Conservation (phyloP, 2,797 vertebrate genomes). For the Emys orbicularis region DNA sequence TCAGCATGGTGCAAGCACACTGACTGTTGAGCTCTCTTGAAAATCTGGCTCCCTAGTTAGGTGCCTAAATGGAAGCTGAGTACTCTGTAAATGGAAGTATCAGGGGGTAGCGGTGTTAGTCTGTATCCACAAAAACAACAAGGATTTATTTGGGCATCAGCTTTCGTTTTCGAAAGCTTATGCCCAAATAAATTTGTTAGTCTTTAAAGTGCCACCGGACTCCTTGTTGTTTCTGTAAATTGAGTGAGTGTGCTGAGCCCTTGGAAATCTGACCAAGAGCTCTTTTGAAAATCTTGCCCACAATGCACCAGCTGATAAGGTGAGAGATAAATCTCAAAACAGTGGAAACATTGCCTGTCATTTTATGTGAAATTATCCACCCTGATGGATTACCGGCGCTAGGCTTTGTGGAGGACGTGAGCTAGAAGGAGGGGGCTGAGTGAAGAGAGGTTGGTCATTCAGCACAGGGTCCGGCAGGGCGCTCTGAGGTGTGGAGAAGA, state of each 20-base stretch:
- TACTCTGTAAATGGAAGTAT: background rate
- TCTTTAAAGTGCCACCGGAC: too few species aligned
- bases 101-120: too few species aligned
- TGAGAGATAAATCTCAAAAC: background rate
- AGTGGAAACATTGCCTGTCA: background rate
- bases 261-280: too few species aligned
- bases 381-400: background rate
- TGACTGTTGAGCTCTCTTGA: background rate
- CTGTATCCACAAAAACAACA: too few species aligned
- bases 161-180: too few species aligned
- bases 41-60: background rate
- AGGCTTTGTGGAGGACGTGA: background rate
- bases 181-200: too few species aligned
- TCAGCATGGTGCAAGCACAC: background rate
- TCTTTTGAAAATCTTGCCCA: background rate
- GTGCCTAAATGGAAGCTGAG: background rate
- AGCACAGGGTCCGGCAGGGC: too few species aligned
- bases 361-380: background rate
- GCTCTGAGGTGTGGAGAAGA: background rate
- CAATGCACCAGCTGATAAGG: background rate
- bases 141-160: too few species aligned
- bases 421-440: background rate
- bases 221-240: background rate
- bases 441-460: too few species aligned
- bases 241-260: too few species aligned